Percentiles rank a stretch among this genome's conserved stretches.
phyloP scores from a whole-genome alignment of 37 sponge, comb jelly and placozoan genomes.

The Bolinopsis microptera region DNA sequence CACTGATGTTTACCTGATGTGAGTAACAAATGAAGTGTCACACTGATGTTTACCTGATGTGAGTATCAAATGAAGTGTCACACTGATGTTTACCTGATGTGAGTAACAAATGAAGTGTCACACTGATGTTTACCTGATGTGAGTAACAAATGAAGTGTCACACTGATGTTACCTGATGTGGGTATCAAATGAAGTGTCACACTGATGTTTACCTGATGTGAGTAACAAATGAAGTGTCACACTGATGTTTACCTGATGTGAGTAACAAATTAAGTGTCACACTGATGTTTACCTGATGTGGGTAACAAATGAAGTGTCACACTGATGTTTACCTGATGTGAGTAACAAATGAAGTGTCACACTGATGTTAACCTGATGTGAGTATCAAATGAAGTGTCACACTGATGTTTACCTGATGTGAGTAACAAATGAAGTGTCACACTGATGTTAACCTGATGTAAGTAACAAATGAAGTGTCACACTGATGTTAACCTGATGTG shows the following conservation, averaged over 20 bases:
- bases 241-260: slow-evolving; percentile 64
- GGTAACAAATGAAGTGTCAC: slow-evolving; percentile 55
- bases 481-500: slow-evolving; percentile 64
- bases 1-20: slow-evolving; percentile 64
- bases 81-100: slow-evolving; percentile 64
- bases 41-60: slow-evolving; percentile 64
- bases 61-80: slow-evolving; percentile 59
- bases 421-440: slow-evolving; percentile 56
- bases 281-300: slow-evolving; percentile 64
- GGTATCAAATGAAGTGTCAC: too few relatives aligned
- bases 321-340: slow-evolving; percentile 64
- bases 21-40: slow-evolving; percentile 56
- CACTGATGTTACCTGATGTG: slow-evolving; percentile 57
- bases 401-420: slow-evolving; percentile 64
- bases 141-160: slow-evolving; percentile 56
- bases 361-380: slow-evolving; percentile 64
- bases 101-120: slow-evolving; percentile 56
- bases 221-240: slow-evolving; percentile 56
- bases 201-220: slow-evolving; percentile 55
- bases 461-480: slow-evolving; percentile 56
- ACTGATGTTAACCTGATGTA: slow-evolving; percentile 62
- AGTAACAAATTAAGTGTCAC: slow-evolving; percentile 51
- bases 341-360: slow-evolving; percentile 56
- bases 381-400: slow-evolving; percentile 59
- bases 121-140: slow-evolving; percentile 64